Conservation (phyloP, 2,113 vertebrate species). For the Acinonyx jubatus region DNA sequence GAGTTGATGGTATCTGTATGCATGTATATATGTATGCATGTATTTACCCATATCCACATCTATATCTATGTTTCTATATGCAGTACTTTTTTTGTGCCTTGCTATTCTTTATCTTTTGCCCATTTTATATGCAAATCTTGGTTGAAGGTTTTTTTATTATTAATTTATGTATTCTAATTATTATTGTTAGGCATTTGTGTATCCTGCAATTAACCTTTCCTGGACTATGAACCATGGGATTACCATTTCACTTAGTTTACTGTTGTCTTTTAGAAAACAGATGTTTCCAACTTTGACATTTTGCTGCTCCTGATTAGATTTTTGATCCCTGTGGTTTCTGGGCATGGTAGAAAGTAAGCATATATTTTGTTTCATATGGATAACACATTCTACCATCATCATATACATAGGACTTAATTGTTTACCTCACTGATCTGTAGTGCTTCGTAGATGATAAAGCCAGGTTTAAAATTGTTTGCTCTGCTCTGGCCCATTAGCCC, state of each 20-base stretch:
- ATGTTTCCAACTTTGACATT: not conserved
- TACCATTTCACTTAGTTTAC: not conserved
- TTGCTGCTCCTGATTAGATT: not conserved
- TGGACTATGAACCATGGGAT: not conserved
- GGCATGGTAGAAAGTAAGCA: not conserved
- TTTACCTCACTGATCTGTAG: not conserved
- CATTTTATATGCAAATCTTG: not conserved
- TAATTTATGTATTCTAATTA: not conserved
- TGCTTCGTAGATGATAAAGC: not conserved
- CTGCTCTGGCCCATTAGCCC: not conserved
- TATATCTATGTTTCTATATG: not conserved
- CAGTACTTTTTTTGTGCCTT: not conserved
- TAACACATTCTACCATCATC: not conserved
- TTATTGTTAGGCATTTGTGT: not conserved
- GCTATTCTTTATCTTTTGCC: not conserved
- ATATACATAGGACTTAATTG: not conserved
- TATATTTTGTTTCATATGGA: not conserved
- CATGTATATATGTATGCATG: not conserved
- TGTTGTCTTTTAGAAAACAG: not conserved
- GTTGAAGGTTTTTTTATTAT: not conserved
- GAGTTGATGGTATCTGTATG: not conserved
- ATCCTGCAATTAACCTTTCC: not conserved
- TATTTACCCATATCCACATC: not conserved
- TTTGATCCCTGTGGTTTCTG: not conserved
- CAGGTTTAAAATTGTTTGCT: not conserved